Base-by-base conservation (phyloP, 2,888 invertebrate species). In the Ichneumoninae sp. region DNA sequence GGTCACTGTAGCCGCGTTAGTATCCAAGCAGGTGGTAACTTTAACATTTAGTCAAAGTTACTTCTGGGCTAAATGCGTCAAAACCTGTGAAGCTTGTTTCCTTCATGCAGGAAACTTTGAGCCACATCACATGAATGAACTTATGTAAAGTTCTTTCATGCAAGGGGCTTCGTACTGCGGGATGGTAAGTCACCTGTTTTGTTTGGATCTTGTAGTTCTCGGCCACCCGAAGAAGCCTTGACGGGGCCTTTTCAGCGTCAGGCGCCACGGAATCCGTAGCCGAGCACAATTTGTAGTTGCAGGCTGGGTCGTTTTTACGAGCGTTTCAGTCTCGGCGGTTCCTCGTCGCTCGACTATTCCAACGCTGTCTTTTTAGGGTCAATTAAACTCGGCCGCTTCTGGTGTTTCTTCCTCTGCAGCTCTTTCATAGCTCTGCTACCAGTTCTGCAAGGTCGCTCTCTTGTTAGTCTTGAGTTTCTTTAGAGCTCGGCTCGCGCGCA, bases 231-330 rank as follows among this genome's bases (percentile, higher is more conserved):
- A 19, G 52, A 66, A 66, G 30, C 68, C 54, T 78, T 54, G 16
- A 16, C 26, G n/a, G 68, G 71, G 60, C 72, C 52, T 54, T 60
- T 80, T 33, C 22, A 30, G n/a, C 30, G 30, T 57, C 52, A 74
- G 69, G 74, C 47, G 62, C 22, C 60, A 60, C 60, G 10, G 13
- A 13, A 62, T 62, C 30, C 26, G 13, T 60, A 30, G 22, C 60
- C 60, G 60, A 62, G 16, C 30, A 33, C 60, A 62, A 33, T 33
- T 33, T 33, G 26, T 62, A 26, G 60, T 30, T 62, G 33, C 10
- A 33, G 60, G 72, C 62, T 80, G 62, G 77, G 54, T 54, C 68
- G 71, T 83, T 84, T 84, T 80, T 84, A 84, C 80, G 83, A 84
- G 72, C 83, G 83, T 76, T 72, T 50, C 52, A 60, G 72, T 26